Evolutionary conservation across 2,888 invertebrate genomes (phyloP), one percentile per base, ranked within the genome.

Genomic region (Polymixis lichenea): DNA sequence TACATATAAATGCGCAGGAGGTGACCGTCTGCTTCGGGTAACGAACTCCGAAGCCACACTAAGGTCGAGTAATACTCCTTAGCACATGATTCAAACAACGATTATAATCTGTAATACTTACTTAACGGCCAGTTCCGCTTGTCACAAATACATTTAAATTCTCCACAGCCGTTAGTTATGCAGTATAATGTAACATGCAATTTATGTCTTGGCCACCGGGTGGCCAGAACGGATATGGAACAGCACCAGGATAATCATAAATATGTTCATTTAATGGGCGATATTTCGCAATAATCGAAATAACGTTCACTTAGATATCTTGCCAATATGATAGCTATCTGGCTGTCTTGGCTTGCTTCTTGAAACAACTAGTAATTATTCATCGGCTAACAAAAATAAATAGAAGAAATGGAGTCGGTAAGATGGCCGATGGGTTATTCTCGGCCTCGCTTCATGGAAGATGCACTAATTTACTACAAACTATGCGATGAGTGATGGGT

Each of bases 1-100:
- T 51, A 61, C 13, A 28, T 72, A 56, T 51, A 58, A 46, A 28
- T 60, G 53, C 51, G 46, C 64, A 73, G 28, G 72, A 86, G 82
- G 80, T 86, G 88, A 90, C 87, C 86, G 80, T 82, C 68, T 83
- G 82, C 68, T 75, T 82, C 72, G 89, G 83, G 61, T 88, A 90
- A 84, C 85, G 90, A 90, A 88, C 90, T 87, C 84, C 53, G 69
- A 17, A 78, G 32, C 53, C 49, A 28, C 9, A 28, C n/a, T 65
- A 53, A 82, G 81, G 81, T 84, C 64, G 60, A 65, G 60, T 56
- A 76, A 6, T 38, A 62, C 56, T 80, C 60, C n/a, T 51, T 80
- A 46, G 38, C 49, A 67, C 49, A 79, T 53, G 51, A 69, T 74
- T 74, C 55, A 51, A 79, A 70, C n/a, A 62, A 60, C 43, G 43